A percentile compares a stretch with the other conserved stretches of the same genome.
These are phyloP conservation scores for Maniola hyperantus DNA, from an alignment of 2,888 invertebrate species.

Conservation along the genomic window DNA sequence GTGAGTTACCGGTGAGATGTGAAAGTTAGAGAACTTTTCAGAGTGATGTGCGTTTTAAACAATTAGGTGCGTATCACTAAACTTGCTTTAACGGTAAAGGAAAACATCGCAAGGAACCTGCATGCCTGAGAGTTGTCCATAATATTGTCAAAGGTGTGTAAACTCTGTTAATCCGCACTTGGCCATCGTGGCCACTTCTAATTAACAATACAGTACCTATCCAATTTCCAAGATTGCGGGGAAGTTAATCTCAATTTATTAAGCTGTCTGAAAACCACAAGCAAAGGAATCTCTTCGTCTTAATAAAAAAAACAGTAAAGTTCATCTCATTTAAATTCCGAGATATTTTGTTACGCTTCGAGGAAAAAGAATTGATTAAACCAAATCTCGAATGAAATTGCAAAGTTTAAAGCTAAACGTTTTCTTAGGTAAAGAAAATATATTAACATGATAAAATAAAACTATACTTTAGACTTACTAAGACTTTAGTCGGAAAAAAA, in stretches of 20 bases:
- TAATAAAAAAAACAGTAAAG: constrained; percentile 8
- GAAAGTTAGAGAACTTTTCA: no score
- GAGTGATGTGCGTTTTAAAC: no score
- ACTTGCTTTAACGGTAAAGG: no score
- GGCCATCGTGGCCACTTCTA: no score
- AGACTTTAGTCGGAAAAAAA: no score
- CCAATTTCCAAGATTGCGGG: constrained; percentile 7
- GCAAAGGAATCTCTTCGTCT: constrained; percentile 5
- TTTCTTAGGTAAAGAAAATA: not conserved
- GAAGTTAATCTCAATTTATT: constrained; percentile 30
- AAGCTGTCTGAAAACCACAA: constrained; percentile 11
- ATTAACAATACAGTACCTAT: not conserved
- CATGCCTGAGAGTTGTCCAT: no score
- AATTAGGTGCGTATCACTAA: no score
- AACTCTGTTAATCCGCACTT: no score
- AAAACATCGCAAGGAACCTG: no score
- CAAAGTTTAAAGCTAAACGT: not conserved
- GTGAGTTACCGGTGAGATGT: no score
- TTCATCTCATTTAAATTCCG: not conserved
- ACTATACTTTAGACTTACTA: no score
- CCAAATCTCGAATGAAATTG: constrained; percentile 2
- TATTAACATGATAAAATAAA: not conserved
- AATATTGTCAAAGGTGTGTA: no score
- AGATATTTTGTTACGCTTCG: constrained; percentile 5
- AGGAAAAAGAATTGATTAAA: constrained; percentile 10